Evolutionary conservation across 1,140 invertebrate species (phyloP).

Genomic region (honey bee (Apis mellifera)): Amel_HAv3.1 CM009936.2:16028001-16028500

Average conservation of each 20-base stretch:
- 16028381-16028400: too few species aligned
- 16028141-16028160: background rate
- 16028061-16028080: conserved; percentile 42
- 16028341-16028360: too few species aligned
- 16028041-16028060: conserved; percentile 57
- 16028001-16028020: conserved; percentile 48
- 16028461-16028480: too few species aligned
- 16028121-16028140: background rate
- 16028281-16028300: conserved; percentile 7
- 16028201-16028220: conserved; percentile 41
- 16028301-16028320: background rate
- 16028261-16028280: conserved; percentile 40
- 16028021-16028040: conserved; percentile 42
- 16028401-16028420: too few species aligned
- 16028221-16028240: conserved; percentile 11
- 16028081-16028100: conserved; percentile 23
- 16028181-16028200: background rate
- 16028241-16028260: conserved; percentile 33
- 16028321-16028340: conserved; percentile 37
- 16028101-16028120: conserved; percentile 31
- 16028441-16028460: too few species aligned
- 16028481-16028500: too few species aligned
- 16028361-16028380: too few species aligned
- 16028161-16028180: background rate
- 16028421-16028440: too few species aligned